Percentiles rank a stretch among this genome's conserved stretches.
These are phyloP conservation scores for Peribatodes rhomboidaria DNA, from an alignment of 2,888 invertebrate species.

Conservation along the genomic window DNA sequence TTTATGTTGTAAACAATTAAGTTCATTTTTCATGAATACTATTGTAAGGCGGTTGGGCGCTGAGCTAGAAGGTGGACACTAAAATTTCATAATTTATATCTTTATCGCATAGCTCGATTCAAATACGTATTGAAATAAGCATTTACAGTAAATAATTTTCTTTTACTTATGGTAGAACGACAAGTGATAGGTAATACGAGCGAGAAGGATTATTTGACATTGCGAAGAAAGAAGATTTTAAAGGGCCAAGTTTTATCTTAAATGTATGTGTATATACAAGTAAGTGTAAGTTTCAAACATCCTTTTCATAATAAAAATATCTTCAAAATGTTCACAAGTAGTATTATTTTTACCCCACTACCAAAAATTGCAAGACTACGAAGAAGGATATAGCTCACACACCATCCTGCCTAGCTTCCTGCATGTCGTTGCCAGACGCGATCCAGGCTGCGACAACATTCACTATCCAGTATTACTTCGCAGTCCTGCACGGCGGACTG, in stretches of 20 bases:
- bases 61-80: too few relatives aligned
- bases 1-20: too few relatives aligned
- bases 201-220: not conserved
- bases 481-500: too few relatives aligned
- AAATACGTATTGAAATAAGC: not conserved
- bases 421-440: not conserved
- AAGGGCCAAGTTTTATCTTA: constrained; percentile 16
- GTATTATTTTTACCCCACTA: not conserved
- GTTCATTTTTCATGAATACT: too few relatives aligned
- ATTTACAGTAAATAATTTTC: constrained; percentile 1
- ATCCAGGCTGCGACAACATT: too few relatives aligned
- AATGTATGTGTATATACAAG: constrained; percentile 7
- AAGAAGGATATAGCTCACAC: too few relatives aligned
- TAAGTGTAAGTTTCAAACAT: constrained; percentile 9
- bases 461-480: too few relatives aligned
- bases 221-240: not conserved
- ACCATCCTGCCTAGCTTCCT: too few relatives aligned
- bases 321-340: not conserved
- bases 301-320: constrained; percentile 10
- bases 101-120: not conserved
- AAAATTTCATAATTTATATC: too few relatives aligned
- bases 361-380: not conserved
- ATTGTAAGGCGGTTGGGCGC: too few relatives aligned
- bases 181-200: not conserved
- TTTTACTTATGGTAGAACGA: not conserved